These are phyloP conservation scores for Troides oblongomaculatus DNA, from an alignment of 2,888 invertebrate species.

Conservation along the genomic window DNA sequence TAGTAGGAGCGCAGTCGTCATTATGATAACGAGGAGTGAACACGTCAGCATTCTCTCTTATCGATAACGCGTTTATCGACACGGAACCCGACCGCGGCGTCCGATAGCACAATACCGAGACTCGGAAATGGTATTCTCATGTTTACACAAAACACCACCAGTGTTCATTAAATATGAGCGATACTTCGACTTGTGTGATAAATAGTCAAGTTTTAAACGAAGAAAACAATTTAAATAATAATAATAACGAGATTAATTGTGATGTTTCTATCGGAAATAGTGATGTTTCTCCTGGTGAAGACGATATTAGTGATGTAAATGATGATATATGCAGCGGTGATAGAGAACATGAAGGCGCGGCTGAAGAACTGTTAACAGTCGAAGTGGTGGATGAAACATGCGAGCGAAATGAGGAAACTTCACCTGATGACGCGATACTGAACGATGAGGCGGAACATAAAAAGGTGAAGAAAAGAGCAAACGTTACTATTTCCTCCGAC, in stretches of 20 bases:
- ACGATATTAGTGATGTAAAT: slow-evolving; percentile 18
- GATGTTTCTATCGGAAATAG: slow-evolving; percentile 3
- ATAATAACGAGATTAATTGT: slow-evolving; percentile 10
- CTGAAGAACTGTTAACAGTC: neutral
- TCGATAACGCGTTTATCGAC: slow-evolving; percentile 42
- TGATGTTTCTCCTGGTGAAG: slow-evolving; percentile 24
- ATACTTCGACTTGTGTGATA: slow-evolving; percentile 46
- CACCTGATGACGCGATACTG: neutral
- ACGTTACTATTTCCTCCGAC: neutral
- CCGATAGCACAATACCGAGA: slow-evolving; percentile 33
- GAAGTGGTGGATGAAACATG: neutral
- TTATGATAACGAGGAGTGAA: slow-evolving; percentile 39
- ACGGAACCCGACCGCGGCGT: slow-evolving; percentile 41
- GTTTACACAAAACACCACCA: too few species aligned
- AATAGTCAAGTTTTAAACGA: slow-evolving; percentile 3
- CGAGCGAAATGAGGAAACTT: neutral
- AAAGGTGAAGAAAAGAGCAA: slow-evolving; percentile 8
- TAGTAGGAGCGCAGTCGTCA: slow-evolving; percentile 46
- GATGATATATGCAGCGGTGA: neutral
- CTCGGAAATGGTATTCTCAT: too few species aligned
- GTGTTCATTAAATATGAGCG: slow-evolving; percentile 48
- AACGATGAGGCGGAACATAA: neutral
- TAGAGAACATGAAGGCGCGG: neutral
- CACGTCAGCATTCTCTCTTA: slow-evolving; percentile 35
- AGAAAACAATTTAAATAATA: slow-evolving; percentile 13